Conservation (phyloP, 2,797 vertebrate genomes). For the Ctenopoma kingsleyae region DNA sequence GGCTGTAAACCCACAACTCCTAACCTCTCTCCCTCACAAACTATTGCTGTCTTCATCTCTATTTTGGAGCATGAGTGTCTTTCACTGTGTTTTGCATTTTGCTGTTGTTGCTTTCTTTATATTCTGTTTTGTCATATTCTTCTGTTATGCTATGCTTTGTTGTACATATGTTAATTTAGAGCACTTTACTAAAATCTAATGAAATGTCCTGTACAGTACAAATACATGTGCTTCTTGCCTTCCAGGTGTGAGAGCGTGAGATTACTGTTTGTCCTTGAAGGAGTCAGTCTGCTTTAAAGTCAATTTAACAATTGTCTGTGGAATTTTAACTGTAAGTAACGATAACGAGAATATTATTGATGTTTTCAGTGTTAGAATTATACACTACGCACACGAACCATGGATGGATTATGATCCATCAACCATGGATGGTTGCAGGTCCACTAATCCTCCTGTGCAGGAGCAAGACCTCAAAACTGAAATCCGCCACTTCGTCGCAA, state of each 20-base stretch:
- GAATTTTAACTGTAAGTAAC: neutral
- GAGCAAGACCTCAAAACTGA: neutral
- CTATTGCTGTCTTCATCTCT: constrained; percentile 10
- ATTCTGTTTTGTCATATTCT: neutral
- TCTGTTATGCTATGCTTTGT: neutral
- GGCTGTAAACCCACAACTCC: constrained; percentile 42
- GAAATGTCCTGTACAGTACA: neutral
- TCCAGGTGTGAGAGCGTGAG: constrained; percentile 12
- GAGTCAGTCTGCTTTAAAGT: constrained; percentile 6
- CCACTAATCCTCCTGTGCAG: neutral
- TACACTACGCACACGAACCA: no score
- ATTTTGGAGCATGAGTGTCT: neutral
- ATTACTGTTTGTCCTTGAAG: constrained; percentile 49
- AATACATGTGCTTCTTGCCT: constrained; percentile 1
- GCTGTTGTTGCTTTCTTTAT: constrained; percentile 1
- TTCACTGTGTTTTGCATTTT: constrained; percentile 6
- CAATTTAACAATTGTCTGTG: constrained; percentile 4
- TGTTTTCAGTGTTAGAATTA: neutral
- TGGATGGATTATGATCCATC: no score
- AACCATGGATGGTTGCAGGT: no score
- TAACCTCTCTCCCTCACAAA: constrained; percentile 18
- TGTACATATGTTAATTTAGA: neutral
- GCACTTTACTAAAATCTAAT: neutral
- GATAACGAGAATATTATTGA: neutral
- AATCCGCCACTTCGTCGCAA: neutral